Evolutionary conservation across 2,113 vertebrate species (phyloP).

Genomic region (Microtus ochrogaster): DNA sequence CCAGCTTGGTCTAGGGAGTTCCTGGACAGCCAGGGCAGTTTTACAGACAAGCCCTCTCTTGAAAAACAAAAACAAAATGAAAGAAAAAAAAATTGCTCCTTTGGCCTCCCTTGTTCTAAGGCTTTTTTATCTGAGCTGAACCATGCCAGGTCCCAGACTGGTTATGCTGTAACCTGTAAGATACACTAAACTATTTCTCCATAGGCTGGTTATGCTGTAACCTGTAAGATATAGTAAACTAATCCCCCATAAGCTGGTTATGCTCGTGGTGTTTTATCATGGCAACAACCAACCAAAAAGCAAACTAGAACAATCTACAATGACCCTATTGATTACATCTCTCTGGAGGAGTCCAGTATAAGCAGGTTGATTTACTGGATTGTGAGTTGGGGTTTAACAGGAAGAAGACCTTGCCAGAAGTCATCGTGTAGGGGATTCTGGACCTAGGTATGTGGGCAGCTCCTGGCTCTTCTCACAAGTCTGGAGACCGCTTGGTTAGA

Average conservation of each 20-base stretch:
- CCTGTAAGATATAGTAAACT: no score
- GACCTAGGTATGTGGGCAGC: background rate
- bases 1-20: no score
- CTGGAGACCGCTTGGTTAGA: background rate
- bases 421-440: background rate
- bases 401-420: background rate
- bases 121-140: background rate
- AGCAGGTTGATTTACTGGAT: background rate
- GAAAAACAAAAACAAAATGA: no score
- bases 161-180: background rate
- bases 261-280: background rate
- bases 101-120: background rate
- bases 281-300: background rate
- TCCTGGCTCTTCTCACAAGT: background rate
- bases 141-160: background rate
- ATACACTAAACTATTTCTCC: no score
- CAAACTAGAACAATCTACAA: background rate
- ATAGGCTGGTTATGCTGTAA: no score
- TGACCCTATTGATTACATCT: background rate
- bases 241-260: no score
- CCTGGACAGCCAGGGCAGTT: no score
- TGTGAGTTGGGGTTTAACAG: background rate
- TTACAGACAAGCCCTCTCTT: no score
- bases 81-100: background rate
- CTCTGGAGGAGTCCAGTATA: background rate